phyloP scores from a whole-genome alignment of 2,797 vertebrate genomes.

The Gymnocypris eckloni region DNA sequence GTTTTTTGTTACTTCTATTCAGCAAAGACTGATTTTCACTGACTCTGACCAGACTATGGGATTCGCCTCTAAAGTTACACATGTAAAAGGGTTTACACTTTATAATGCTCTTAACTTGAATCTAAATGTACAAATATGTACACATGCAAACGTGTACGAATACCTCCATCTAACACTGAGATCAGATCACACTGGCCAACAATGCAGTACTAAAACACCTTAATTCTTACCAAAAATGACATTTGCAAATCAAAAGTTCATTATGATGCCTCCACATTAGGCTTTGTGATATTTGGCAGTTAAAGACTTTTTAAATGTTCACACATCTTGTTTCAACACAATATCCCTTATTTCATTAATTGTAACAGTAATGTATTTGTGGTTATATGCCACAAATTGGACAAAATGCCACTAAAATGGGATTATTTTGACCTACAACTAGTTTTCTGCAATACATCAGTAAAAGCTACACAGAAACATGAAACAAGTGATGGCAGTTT shows the following conservation, averaged over 20 bases:
- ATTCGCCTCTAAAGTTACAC: background rate
- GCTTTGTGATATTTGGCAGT: slow-evolving; percentile 42
- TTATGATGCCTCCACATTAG: background rate
- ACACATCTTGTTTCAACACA: background rate
- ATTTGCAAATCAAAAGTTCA: background rate
- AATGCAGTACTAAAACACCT: background rate
- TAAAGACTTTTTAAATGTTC: slow-evolving; percentile 3
- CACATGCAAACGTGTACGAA: background rate
- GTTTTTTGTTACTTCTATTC: background rate
- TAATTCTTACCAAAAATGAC: background rate
- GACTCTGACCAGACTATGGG: background rate
- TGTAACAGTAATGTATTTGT: background rate
- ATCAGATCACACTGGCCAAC: background rate
- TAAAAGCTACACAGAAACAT: slow-evolving; percentile 11
- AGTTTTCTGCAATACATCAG: background rate
- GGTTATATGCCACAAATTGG: slow-evolving; percentile 1
- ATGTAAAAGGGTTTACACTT: slow-evolving; percentile 6
- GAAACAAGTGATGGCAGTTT: slow-evolving; percentile 2
- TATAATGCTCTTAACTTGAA: background rate
- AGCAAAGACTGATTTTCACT: background rate
- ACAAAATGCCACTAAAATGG: background rate
- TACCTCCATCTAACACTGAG: background rate
- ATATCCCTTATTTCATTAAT: background rate
- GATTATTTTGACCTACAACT: background rate
- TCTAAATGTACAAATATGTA: background rate